Evolutionary conservation across 1,140 invertebrate species (phyloP).

Genomic region (Idris sp.): DNA sequence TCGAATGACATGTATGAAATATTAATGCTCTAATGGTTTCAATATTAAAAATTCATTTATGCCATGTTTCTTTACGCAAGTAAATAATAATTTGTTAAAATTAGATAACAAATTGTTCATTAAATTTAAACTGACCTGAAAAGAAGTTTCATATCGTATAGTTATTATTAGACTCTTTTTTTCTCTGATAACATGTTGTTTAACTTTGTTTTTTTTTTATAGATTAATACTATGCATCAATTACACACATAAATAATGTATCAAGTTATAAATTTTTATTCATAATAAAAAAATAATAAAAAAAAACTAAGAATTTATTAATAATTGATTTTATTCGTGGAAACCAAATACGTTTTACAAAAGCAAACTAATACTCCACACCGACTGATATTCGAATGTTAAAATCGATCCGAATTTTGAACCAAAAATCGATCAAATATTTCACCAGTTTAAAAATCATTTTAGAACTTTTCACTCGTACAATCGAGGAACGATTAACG

Average conservation of each 20-base stretch:
- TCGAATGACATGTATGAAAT: slow-evolving; percentile 7
- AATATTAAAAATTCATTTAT: slow-evolving; percentile 15
- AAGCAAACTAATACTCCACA: slow-evolving; percentile 5
- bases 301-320: too few relatives aligned
- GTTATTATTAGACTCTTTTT: too few relatives aligned
- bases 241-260: too few relatives aligned
- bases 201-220: too few relatives aligned
- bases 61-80: background rate
- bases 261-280: too few relatives aligned
- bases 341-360: background rate
- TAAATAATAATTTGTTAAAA: background rate
- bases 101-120: too few relatives aligned
- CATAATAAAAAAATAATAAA: too few relatives aligned
- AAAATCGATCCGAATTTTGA: slow-evolving; percentile 8
- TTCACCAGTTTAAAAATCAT: slow-evolving; percentile 18
- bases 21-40: slow-evolving; percentile 18
- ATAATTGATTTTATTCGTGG: too few relatives aligned
- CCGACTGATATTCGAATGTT: slow-evolving; percentile 1
- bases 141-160: too few relatives aligned
- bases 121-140: too few relatives aligned
- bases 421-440: slow-evolving; percentile 7
- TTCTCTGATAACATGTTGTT: too few relatives aligned
- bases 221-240: too few relatives aligned
- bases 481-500: background rate
- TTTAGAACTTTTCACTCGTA: background rate